A percentile compares a stretch with the other conserved stretches of the same genome.
Evolutionary conservation across 2,113 vertebrate species (phyloP).

Genomic region (Danio rerio): GRCz12tu NC_133176.1:38438501-38439000

Average conservation of each 20-base stretch:
- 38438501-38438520: slow-evolving; percentile 13
- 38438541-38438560: background rate
- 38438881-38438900: background rate
- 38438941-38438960: slow-evolving; percentile 31
- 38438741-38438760: background rate
- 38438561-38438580: background rate
- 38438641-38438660: slow-evolving; percentile 18
- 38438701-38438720: slow-evolving; percentile 29
- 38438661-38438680: slow-evolving; percentile 43
- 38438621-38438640: slow-evolving; percentile 1
- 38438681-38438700: slow-evolving; percentile 23
- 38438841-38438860: background rate
- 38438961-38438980: slow-evolving; percentile 48
- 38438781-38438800: slow-evolving; percentile 2
- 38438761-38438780: background rate
- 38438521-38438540: background rate
- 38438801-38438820: background rate
- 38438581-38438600: background rate
- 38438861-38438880: background rate
- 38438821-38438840: background rate
- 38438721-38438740: slow-evolving; percentile 13
- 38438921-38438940: background rate
- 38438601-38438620: background rate
- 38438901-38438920: slow-evolving; percentile 9
- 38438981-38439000: slow-evolving; percentile 1